Evolutionary conservation across 2,888 invertebrate species (phyloP), one percentile per base, ranked within the genome.

Genomic region (Chymomyza caudatula): DNA sequence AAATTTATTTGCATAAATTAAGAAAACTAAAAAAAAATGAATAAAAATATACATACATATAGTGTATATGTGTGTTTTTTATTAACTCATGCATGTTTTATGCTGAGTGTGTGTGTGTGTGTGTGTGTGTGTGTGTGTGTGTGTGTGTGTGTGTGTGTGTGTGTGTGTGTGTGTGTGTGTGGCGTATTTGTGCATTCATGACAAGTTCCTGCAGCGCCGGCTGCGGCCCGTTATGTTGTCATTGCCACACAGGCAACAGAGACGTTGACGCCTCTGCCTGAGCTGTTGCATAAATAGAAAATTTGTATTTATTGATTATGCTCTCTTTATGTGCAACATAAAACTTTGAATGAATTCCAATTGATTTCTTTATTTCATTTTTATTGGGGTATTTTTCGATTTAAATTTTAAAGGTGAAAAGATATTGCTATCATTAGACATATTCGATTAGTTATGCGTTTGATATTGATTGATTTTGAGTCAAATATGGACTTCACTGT

Each of bases 1-100:
- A 86, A 84, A 82, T 87, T 87, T 87, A 87, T 87, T 87, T 86
- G 87, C 86, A 87, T 87, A 87, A 86, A 87, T 87, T 86, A 83
- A 78, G 77, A 78, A 69, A 61, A 72, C 70, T n/a, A 55, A 64
- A 20, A 67, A 65, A 55, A 72, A 60, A 67, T 23, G 20, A 13
- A 15, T 60, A 37, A 15, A 47, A 47, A 13, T 17, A 47, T 17
- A 17, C 4, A 37, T 37, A 37, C 4, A 6, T 37, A 11, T 37
- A 20, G 13, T 56, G 47, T 52, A 13, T 63, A 52, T 61, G 58
- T 60, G 56, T 23, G 60, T 37, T 8, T 53, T 23, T 20, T 4
- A 54, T 42, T 11, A 37, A 37, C 29, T 11, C 11, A 37, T 37
- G 29, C 29, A 37, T 37, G 11, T 37, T 37, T 37, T 37, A n/a